Evolutionary conservation across 2,888 invertebrate species (phyloP), one percentile per base, ranked within the genome.

Genomic region (Calephelis perditalis): DNA sequence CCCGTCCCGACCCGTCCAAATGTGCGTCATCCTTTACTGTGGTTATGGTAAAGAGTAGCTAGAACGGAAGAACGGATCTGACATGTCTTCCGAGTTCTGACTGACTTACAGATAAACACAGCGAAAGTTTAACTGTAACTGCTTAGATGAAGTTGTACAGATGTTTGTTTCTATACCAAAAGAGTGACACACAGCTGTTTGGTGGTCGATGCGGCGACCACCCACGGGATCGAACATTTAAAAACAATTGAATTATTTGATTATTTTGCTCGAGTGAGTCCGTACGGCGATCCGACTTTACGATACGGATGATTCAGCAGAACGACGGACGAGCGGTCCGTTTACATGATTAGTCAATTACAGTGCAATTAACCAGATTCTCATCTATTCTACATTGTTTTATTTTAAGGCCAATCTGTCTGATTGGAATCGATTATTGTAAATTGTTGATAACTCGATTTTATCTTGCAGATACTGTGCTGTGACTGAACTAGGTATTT

Each of bases 391-490:
- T 6, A 35, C 35, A 35, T 54, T 35, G 35, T 54, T 54, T 54
- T 54, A 54, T 54, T 54, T 54, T 36, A 54, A 54, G 36, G 36
- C 52, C 52, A 54, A 54, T 54, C 52, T 54, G 52, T 54, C 52
- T 36, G 52, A 54, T 54, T 54, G 52, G 11, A 54, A 54, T 54
- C 52, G 35, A 52, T 54, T 36, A 54, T 36, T 36, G 36, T 54
- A 7, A 36, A 7, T 54, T 61, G 47, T 65, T 92, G 88, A 78
- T 73, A n/a, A 73, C 69, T 78, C 0, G 77, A 77, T 60, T 96
- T 95, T 93, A 96, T 94, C 35, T 11, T 11, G 43, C 9, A 45
- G 9, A n/a, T 45, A n/a, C 26, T 26, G 26, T 26, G 26, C 4
- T 26, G 26, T 26, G 11, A 45, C 45, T 45, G 11, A 5, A 5